Evolutionary conservation across 2,888 invertebrate species (phyloP), one percentile per base, ranked within the genome.

Genomic region (Salticus scenicus): DNA sequence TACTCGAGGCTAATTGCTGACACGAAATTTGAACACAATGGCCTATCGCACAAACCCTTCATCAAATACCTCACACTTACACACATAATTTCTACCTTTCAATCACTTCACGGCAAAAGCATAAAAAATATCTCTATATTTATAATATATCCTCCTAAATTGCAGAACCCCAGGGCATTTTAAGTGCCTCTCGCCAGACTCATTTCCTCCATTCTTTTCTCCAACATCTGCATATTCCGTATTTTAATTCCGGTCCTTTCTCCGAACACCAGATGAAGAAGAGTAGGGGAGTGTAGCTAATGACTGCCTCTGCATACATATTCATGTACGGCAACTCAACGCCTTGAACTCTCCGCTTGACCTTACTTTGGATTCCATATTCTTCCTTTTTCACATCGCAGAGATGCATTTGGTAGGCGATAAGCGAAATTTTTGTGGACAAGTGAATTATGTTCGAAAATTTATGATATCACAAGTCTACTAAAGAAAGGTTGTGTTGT

Each of bases 311-410:
- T 20, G 72, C 82, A 83, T 83, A 64, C 82, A 83, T 83, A 83
- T 83, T 83, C 82, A 83, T 83, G 82, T 66, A 42, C 30, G 31
- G 57, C 31, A 66, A 71, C 76, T 75, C 82, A 71, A 24, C 76
- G 82, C 82, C 81, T 67, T 83, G 82, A 83, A 70, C 82, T 67
- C 76, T 31, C 20, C 57, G 81, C 74, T 81, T 81, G 81, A 81
- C 82, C 82, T 76, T 64, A 64, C 75, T 70, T 70, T 70, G 27
- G 27, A 70, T 70, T 74, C 75, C 66, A 76, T 66, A 57, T 47
- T 42, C 76, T 67, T 67, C 57, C 67, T 76, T 76, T 76, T 76
- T 41, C 47, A 30, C 51, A 57, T 41, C 30, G 64, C 31, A 14
- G 33, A 31, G 37, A 24, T 67, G 31, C 67, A 20, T 37, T 20